These are phyloP conservation scores for Darevskia mixta DNA, from an alignment of 2,797 vertebrate species.

Conservation along the genomic window DNA sequence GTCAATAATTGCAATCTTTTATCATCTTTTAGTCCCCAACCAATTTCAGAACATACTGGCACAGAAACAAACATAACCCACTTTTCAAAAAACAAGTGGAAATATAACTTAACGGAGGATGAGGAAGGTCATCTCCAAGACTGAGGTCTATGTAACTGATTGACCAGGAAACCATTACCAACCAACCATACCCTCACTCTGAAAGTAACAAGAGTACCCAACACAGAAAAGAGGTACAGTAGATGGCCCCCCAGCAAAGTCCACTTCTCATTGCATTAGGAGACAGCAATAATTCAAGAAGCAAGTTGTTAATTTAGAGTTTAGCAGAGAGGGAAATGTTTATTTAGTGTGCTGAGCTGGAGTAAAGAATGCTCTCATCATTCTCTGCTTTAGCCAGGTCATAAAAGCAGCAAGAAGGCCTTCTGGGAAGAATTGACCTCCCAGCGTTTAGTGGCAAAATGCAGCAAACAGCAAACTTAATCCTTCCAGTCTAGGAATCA, in stretches of 20 bases:
- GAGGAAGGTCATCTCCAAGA: background rate
- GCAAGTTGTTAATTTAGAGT: background rate
- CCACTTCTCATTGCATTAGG: background rate
- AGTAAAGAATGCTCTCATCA: background rate
- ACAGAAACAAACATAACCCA: background rate
- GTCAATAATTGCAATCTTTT: background rate
- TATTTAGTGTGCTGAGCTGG: background rate
- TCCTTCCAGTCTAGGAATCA: background rate
- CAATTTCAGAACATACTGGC: background rate
- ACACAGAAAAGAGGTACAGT: background rate
- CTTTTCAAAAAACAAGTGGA: background rate
- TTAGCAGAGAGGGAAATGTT: background rate
- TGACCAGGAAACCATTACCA: background rate
- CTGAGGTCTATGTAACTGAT: background rate
- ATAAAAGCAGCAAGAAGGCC: background rate
- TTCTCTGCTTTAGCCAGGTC: background rate
- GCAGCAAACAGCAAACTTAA: conserved; percentile 22
- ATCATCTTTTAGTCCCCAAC: background rate
- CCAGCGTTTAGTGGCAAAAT: background rate
- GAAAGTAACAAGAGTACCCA: background rate
- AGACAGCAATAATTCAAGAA: background rate
- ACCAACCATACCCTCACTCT: background rate
- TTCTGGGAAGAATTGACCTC: conserved; percentile 24
- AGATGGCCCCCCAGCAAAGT: background rate
- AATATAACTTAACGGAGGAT: background rate